phyloP scores from a whole-genome alignment of 2,888 invertebrate species.

The Polia nebulosa region DNA sequence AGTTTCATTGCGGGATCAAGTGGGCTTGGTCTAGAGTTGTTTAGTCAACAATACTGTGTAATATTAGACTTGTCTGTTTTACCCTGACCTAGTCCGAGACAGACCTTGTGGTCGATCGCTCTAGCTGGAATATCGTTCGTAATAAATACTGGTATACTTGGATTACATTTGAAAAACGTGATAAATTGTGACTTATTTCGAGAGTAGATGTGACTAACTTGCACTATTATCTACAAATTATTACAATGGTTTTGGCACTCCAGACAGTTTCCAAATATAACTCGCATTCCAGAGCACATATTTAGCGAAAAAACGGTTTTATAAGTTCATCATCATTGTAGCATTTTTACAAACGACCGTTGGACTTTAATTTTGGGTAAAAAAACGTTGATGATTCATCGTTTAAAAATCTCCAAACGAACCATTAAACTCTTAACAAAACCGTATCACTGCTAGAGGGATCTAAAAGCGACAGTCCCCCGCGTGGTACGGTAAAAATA shows the following conservation, averaged over 20 bases:
- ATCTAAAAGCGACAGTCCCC: conserved; percentile 68
- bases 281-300: neutral
- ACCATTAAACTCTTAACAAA: conserved; percentile 38
- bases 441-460: conserved; percentile 57
- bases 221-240: neutral
- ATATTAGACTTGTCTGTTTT: conserved; percentile 47
- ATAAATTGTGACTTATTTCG: conserved; percentile 32
- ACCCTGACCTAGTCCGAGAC: conserved; percentile 50
- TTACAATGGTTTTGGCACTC: neutral
- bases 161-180: conserved; percentile 25
- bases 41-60: conserved; percentile 57
- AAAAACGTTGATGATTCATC: conserved; percentile 14
- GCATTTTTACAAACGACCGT: conserved; percentile 4
- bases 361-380: neutral
- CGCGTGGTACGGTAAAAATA: conserved; percentile 71
- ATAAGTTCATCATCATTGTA: neutral
- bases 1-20: conserved; percentile 46
- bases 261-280: neutral
- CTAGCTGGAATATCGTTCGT: conserved; percentile 40
- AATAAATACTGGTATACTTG: conserved; percentile 46
- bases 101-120: conserved; percentile 55
- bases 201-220: neutral
- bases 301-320: neutral
- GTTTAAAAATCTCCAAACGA: conserved; percentile 18
- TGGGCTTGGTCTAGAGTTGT: conserved; percentile 48